phyloP scores from a whole-genome alignment of 2,797 vertebrate genomes.

The Protonibea diacanthus region DNA sequence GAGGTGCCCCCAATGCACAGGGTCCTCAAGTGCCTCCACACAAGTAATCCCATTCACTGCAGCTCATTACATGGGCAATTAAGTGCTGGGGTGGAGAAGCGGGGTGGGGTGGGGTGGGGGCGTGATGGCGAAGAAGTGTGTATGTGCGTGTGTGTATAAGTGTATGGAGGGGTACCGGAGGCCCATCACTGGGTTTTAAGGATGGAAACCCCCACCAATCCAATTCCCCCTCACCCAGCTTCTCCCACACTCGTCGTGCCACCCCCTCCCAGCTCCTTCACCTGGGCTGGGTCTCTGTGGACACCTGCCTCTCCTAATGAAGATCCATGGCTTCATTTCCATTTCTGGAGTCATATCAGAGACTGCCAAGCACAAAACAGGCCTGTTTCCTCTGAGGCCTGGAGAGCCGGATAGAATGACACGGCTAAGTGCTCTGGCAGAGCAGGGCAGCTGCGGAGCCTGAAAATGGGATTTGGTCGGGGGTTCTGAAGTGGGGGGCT shows the following conservation, averaged over 20 bases:
- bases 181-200: constrained; percentile 79
- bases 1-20: constrained; percentile 85
- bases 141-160: constrained; percentile 65
- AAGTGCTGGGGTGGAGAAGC: constrained; percentile 86
- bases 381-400: constrained; percentile 85
- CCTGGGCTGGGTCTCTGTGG: constrained; percentile 88
- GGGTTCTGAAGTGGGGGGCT: constrained; percentile 83
- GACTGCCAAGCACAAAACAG: constrained; percentile 86
- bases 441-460: constrained; percentile 90
- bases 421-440: constrained; percentile 86
- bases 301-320: constrained; percentile 97
- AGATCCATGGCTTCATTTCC: constrained; percentile 91
- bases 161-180: constrained; percentile 49
- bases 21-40: constrained; percentile 88
- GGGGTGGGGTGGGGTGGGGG: constrained; percentile 49
- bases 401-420: constrained; percentile 88
- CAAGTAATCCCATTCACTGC: constrained; percentile 88
- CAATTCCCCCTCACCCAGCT: constrained; percentile 48
- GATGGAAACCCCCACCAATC: constrained; percentile 69
- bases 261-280: constrained; percentile 84
- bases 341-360: constrained; percentile 91
- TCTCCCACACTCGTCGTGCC: constrained; percentile 14
- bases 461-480: constrained; percentile 85
- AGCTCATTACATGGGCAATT: constrained; percentile 93
- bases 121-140: constrained; percentile 72